Conservation (phyloP, 2,797 vertebrate species). For the Pantherophis vulpinus region DNA sequence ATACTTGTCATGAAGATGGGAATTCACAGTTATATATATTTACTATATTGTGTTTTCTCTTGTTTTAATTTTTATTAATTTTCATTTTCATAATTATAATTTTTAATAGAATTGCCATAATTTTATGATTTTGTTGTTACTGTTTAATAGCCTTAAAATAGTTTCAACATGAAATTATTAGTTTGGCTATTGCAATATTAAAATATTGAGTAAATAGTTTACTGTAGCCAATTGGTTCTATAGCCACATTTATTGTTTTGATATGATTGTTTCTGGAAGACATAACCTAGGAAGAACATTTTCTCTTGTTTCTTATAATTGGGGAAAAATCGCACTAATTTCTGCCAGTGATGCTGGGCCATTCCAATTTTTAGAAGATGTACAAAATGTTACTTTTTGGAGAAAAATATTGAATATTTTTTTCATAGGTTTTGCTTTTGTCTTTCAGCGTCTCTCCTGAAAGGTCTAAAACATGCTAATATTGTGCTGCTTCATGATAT, state of each 20-base stretch:
- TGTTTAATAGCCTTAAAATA: background rate
- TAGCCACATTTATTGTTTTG: background rate
- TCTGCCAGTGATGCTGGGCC: background rate
- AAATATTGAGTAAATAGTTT: background rate
- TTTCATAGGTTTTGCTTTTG: slow-evolving; percentile 45
- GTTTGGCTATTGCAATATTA: background rate
- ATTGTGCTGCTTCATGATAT: slow-evolving; percentile 88
- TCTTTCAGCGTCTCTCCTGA: slow-evolving; percentile 89
- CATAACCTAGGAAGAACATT: background rate
- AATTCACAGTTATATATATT: background rate
- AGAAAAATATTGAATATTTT: background rate
- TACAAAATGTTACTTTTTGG: background rate
- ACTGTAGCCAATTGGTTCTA: background rate
- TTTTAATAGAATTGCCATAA: background rate
- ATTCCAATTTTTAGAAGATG: background rate
- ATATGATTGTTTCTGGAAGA: background rate
- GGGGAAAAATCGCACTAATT: background rate
- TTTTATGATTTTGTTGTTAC: slow-evolving; percentile 12
- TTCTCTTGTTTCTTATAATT: background rate
- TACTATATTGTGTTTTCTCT: background rate
- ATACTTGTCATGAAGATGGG: background rate
- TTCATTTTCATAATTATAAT: background rate
- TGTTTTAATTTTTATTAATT: background rate
- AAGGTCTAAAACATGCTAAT: slow-evolving; percentile 87
- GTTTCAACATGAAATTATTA: slow-evolving; percentile 9